Conservation (phyloP, 53 echinoderm and acorn worm species). For the Holothuria scabra region DNA sequence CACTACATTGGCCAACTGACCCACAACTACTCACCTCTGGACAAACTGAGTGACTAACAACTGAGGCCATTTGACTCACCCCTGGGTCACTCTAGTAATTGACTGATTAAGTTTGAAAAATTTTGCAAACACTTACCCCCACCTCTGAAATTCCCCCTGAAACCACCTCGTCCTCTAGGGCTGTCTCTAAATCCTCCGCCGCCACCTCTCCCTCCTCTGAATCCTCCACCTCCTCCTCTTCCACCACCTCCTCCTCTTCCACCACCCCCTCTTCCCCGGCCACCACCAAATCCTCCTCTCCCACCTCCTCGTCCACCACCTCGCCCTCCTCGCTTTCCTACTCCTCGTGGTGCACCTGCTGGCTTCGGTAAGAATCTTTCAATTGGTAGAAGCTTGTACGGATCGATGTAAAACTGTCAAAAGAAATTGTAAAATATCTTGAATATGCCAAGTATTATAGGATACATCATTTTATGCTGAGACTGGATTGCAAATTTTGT, state of each 20-base stretch:
- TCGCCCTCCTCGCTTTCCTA: conserved; percentile 67
- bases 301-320: conserved; percentile 48
- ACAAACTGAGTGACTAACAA: too few species aligned
- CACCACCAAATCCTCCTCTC: conserved; percentile 51
- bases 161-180: conserved; percentile 65
- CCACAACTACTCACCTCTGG: too few species aligned
- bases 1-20: too few species aligned
- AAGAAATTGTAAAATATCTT: background rate
- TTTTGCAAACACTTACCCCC: background rate
- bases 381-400: conserved; percentile 84
- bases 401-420: conserved; percentile 88
- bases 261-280: conserved; percentile 48
- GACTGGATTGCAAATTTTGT: too few species aligned
- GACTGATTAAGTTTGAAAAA: too few species aligned
- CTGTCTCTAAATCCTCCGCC: conserved; percentile 53
- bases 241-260: conserved; percentile 23
- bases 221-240: conserved; percentile 17
- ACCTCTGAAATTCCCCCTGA: conserved; percentile 52
- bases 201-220: conserved; percentile 7
- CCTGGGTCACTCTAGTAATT: too few species aligned
- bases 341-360: conserved; percentile 57
- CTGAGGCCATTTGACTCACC: too few species aligned
- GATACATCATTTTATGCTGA: too few species aligned
- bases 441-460: too few species aligned
- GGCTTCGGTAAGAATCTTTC: conserved; percentile 84